A percentile compares a stretch with the other conserved stretches of the same genome.
Conservation (phyloP, 2,113 vertebrate species). For the Ailuropoda melanoleuca region DNA sequence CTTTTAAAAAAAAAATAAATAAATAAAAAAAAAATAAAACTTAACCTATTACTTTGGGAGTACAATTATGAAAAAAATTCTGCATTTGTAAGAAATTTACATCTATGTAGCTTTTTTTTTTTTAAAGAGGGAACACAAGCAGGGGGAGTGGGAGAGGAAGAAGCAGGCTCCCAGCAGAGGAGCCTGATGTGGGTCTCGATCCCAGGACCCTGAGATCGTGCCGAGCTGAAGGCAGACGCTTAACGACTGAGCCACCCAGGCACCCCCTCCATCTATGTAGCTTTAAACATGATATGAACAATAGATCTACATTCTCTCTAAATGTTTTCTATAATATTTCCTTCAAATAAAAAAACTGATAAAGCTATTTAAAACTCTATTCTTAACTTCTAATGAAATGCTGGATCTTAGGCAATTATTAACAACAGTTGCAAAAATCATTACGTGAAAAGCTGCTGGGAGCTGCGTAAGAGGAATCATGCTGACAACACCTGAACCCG, state of each 20-base stretch:
- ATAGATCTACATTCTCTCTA: not conserved
- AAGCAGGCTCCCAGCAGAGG: too few relatives aligned
- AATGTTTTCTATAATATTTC: not conserved
- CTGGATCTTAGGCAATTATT: not conserved
- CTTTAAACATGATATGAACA: not conserved
- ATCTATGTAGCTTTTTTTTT: not conserved
- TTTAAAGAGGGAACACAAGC: too few relatives aligned
- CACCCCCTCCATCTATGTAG: not conserved
- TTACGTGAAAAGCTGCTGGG: not conserved
- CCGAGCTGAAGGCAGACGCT: too few relatives aligned
- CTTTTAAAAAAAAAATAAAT: too few relatives aligned
- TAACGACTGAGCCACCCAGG: too few relatives aligned
- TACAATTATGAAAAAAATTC: not conserved
- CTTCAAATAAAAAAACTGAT: not conserved
- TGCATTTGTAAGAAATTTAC: not conserved
- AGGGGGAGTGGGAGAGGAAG: too few relatives aligned
- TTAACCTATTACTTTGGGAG: not conserved
- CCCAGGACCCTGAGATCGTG: too few relatives aligned
- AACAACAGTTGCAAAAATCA: not conserved
- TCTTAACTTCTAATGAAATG: not conserved
- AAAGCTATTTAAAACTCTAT: not conserved
- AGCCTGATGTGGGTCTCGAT: too few relatives aligned
- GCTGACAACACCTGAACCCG: not conserved
- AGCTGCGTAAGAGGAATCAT: rapidly evolving
- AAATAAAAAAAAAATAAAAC: too few relatives aligned